These are phyloP conservation scores for Zaprionus ghesquierei DNA, from an alignment of 1,140 invertebrate species.

Conservation along the genomic window DNA sequence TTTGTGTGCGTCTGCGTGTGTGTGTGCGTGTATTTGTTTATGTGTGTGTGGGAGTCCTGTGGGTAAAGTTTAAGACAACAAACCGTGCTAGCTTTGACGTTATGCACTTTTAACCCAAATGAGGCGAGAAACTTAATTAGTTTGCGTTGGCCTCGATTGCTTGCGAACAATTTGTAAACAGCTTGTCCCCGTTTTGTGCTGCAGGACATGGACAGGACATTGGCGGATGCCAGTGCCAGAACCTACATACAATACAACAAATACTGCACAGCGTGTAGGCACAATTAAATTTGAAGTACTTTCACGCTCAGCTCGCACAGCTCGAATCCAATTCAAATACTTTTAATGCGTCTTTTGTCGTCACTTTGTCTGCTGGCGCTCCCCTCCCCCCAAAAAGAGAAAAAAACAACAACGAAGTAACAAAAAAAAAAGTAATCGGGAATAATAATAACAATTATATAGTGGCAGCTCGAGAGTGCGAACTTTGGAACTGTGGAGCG, in stretches of 20 bases:
- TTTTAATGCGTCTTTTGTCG: constrained; percentile 65
- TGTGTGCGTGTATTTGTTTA: constrained; percentile 5
- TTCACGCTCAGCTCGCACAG: constrained; percentile 42
- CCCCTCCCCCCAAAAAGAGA: constrained; percentile 1
- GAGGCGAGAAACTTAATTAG: constrained; percentile 37
- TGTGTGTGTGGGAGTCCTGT: constrained; percentile 28
- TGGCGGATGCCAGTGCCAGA: background rate
- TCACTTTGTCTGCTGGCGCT: constrained; percentile 58
- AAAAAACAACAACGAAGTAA: no score
- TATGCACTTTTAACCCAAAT: constrained; percentile 27
- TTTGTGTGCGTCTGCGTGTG: constrained; percentile 4
- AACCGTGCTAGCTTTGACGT: background rate
- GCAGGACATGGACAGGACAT: constrained; percentile 7
- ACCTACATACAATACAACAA: background rate
- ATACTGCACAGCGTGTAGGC: constrained; percentile 55
- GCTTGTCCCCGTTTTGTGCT: constrained; percentile 9
- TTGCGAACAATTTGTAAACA: constrained; percentile 28
- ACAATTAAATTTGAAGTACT: constrained; percentile 68
- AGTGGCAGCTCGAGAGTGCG: background rate
- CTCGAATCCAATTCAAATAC: constrained; percentile 18
- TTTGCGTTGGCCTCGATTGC: constrained; percentile 26
- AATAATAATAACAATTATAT: constrained; percentile 15
- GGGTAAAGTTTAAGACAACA: constrained; percentile 24
- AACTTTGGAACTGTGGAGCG: background rate
- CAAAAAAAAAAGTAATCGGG: constrained; percentile 4